A percentile compares a stretch with the other conserved stretches of the same genome.
Evolutionary conservation across 92 coral and sea anemone species (phyloP).

Genomic region (Zoanthus sociatus): DNA sequence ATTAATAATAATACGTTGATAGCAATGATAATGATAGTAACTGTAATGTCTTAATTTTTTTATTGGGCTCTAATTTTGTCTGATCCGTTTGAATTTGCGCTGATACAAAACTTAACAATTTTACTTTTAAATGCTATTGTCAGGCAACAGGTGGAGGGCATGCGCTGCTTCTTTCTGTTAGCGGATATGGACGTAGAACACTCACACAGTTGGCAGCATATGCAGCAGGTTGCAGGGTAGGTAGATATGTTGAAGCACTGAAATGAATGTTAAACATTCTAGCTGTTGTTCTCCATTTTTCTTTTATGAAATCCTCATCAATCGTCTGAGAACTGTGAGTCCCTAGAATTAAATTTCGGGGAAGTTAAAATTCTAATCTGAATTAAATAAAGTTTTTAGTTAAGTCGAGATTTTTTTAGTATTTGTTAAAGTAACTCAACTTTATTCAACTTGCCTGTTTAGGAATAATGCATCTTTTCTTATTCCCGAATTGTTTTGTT

Average conservation of each 20-base stretch:
- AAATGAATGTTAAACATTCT: not conserved
- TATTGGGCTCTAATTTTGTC: not conserved
- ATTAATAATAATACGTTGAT: not conserved
- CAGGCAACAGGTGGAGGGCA: slow-evolving; percentile 92
- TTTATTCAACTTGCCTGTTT: too few species aligned
- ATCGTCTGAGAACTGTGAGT: too few species aligned
- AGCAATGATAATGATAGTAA: not conserved
- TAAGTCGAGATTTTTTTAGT: too few species aligned
- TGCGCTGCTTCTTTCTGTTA: slow-evolving; percentile 79
- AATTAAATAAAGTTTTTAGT: too few species aligned
- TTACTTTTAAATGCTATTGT: not conserved
- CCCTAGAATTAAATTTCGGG: too few species aligned
- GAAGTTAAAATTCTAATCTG: too few species aligned
- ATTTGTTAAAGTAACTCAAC: too few species aligned
- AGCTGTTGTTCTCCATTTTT: not conserved
- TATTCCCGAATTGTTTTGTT: too few species aligned
- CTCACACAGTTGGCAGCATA: slow-evolving; percentile 82
- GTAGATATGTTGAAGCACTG: not conserved
- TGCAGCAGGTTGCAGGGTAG: slow-evolving; percentile 89
- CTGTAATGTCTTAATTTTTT: not conserved
- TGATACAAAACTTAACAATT: not conserved
- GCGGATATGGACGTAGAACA: slow-evolving; percentile 91
- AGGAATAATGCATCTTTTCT: too few species aligned
- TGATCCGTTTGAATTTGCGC: not conserved
- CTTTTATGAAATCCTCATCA: too few species aligned